Percentiles rank a stretch among this genome's conserved stretches.
Conservation (phyloP, 2,797 vertebrate genomes). For the Zenarchopterus dispar region DNA sequence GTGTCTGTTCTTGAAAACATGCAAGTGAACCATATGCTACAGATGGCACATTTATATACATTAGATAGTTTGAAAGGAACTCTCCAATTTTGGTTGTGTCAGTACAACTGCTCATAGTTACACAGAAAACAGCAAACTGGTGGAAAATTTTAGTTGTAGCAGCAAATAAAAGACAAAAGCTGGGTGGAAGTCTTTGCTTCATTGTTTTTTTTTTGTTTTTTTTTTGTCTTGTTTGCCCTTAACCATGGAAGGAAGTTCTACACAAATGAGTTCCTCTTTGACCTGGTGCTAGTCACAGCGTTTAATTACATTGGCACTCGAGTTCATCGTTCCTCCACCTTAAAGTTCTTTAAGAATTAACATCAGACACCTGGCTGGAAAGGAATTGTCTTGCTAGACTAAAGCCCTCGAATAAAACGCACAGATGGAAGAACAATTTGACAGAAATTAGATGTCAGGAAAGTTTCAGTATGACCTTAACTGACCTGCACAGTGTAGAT, state of each 20-base stretch:
- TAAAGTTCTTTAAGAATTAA: constrained; percentile 56
- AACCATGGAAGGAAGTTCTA: too few species aligned
- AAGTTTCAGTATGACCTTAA: constrained; percentile 45
- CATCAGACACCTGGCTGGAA: constrained; percentile 57
- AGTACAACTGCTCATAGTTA: too few species aligned
- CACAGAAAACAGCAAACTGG: too few species aligned
- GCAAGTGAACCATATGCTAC: constrained; percentile 38
- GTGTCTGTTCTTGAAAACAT: constrained; percentile 33
- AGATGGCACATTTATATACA: constrained; percentile 55
- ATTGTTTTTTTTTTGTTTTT: too few species aligned
- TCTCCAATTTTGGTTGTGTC: constrained; percentile 3
- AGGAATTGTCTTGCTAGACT: constrained; percentile 42
- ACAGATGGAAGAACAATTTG: constrained; percentile 39
- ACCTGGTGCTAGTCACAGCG: constrained; percentile 49
- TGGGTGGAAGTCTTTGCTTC: too few species aligned
- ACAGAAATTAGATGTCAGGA: constrained; percentile 45
- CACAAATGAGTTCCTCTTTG: constrained; percentile 21
- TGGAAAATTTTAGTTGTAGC: too few species aligned
- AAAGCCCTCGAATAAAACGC: constrained; percentile 35
- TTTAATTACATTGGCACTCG: constrained; percentile 70
- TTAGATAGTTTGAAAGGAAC: constrained; percentile 37
- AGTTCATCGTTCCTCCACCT: constrained; percentile 49
- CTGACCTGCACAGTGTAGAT: constrained; percentile 55
- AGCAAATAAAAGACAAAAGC: too few species aligned
- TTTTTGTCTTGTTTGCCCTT: too few species aligned